Percentiles rank a stretch among this genome's conserved stretches.
Conservation (phyloP, 2,113 vertebrate species). For the Bucco capensis region DNA sequence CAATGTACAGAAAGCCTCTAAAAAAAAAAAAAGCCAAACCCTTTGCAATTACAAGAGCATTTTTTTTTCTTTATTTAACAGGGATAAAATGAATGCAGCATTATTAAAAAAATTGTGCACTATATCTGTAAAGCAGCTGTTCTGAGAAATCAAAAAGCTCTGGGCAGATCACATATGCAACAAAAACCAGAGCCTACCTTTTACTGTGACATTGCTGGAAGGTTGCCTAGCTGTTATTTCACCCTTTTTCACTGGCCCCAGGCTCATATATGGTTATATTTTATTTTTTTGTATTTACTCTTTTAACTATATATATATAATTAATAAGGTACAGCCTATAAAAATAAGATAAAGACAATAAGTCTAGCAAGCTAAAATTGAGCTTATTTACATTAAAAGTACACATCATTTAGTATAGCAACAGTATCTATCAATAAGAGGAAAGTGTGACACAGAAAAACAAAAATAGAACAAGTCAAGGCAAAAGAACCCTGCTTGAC, state of each 20-base stretch:
- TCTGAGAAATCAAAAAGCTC: background rate
- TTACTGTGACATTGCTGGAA: background rate
- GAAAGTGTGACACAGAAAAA: background rate
- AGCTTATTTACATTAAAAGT: background rate
- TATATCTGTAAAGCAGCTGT: background rate
- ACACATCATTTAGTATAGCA: background rate
- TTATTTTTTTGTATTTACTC: background rate
- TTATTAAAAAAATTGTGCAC: background rate
- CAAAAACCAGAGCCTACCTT: background rate
- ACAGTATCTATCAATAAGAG: background rate
- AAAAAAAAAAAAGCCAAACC: background rate
- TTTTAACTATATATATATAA: background rate
- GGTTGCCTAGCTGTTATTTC: background rate
- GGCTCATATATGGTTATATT: background rate
- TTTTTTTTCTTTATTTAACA: conserved; percentile 3
- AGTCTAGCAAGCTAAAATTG: background rate
- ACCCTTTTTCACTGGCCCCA: background rate
- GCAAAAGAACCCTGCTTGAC: background rate
- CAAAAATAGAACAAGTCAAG: conserved; percentile 1
- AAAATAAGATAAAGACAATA: background rate
- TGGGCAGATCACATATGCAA: background rate
- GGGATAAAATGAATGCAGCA: background rate
- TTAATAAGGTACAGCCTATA: background rate
- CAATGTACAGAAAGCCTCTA: background rate
- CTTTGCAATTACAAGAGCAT: background rate